Conservation (phyloP, 35 echinoderm and acorn worm genomes). For the Heliocidaris tuberculata region DNA sequence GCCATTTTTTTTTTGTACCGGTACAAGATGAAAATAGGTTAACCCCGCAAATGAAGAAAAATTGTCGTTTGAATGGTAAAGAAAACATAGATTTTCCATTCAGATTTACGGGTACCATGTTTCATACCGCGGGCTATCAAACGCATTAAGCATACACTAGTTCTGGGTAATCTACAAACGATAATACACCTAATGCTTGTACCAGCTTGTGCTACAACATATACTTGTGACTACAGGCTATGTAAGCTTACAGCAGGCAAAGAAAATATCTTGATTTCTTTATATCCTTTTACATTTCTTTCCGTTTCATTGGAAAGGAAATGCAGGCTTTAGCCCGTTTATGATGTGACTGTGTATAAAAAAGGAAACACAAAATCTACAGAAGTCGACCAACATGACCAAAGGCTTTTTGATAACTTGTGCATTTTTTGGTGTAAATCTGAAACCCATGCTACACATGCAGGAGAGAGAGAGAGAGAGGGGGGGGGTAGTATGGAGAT, state of each 20-base stretch:
- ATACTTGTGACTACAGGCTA: background rate
- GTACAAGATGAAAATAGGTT: background rate
- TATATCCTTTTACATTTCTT: background rate
- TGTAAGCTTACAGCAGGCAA: background rate
- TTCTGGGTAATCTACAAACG: background rate
- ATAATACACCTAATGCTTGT: background rate
- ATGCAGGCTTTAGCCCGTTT: background rate
- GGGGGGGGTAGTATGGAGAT: background rate
- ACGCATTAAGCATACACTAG: background rate
- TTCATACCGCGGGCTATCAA: background rate
- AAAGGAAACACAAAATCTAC: background rate
- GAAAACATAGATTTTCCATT: background rate
- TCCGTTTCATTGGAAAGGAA: background rate
- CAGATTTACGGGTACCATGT: background rate
- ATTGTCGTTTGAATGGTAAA: background rate
- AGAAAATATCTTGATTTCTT: background rate
- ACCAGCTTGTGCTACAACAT: background rate
- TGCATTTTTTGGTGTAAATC: too few relatives aligned
- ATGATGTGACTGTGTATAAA: background rate
- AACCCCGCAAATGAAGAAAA: background rate
- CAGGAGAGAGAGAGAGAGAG: background rate
- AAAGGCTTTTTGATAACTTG: background rate
- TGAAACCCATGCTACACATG: too few relatives aligned
- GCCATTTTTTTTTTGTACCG: background rate
- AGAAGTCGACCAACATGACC: background rate